These are phyloP conservation scores for Drosophila rufa DNA, from an alignment of 1,140 invertebrate species.

Conservation along the genomic window DNA sequence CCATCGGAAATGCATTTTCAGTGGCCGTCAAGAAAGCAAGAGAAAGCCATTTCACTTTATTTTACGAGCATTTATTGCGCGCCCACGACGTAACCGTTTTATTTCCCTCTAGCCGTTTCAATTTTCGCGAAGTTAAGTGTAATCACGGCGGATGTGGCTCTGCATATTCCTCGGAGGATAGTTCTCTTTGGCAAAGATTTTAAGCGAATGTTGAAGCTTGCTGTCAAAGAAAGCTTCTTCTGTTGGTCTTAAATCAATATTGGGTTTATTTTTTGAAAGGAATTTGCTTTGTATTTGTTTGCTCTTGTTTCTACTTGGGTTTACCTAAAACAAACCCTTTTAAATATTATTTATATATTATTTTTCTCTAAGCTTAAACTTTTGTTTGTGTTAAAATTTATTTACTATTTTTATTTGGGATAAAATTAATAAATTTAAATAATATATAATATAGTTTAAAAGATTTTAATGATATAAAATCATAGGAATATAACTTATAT, in stretches of 20 bases:
- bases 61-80: constrained; percentile 76
- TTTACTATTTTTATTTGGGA: no score
- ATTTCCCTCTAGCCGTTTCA: constrained; percentile 63
- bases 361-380: background rate
- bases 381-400: no score
- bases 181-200: background rate
- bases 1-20: constrained; percentile 75
- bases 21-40: constrained; percentile 79
- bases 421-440: no score
- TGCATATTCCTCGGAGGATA: background rate
- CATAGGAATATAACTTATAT: no score
- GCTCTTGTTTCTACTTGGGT: no score
- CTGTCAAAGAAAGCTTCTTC: constrained; percentile 1
- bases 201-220: background rate
- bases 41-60: constrained; percentile 79
- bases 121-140: constrained; percentile 67
- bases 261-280: background rate
- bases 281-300: background rate
- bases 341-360: background rate
- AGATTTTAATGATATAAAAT: no score
- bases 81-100: constrained; percentile 50
- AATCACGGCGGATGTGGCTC: constrained; percentile 45
- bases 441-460: no score
- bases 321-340: no score
- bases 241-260: background rate